A percentile compares a stretch with the other conserved stretches of the same genome.
phyloP scores from a whole-genome alignment of 2,888 invertebrate species.

The Andricus quercusramuli region DNA sequence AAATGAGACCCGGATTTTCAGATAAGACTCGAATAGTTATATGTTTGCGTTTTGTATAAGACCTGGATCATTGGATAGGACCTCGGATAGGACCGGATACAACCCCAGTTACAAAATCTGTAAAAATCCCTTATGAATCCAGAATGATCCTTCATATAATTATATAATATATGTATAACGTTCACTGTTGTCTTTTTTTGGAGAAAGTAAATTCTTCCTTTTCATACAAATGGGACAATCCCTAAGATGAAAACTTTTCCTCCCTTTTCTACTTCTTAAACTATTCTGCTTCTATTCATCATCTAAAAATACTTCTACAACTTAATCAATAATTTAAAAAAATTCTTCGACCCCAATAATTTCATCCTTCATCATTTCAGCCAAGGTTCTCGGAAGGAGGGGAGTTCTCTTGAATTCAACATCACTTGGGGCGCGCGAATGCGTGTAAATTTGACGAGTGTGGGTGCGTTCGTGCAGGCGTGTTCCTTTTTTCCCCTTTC shows the following conservation, averaged over 20 bases:
- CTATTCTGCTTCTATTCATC: neutral
- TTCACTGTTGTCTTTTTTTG: no score
- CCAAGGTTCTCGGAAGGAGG: neutral
- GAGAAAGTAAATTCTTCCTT: no score
- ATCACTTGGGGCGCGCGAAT: constrained; percentile 33
- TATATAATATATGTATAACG: no score
- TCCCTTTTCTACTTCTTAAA: neutral
- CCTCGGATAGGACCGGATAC: no score
- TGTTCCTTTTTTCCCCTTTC: constrained; percentile 19
- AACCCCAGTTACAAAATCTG: no score
- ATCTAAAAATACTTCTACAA: neutral
- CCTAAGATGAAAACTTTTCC: neutral
- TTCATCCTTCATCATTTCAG: neutral
- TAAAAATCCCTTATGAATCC: no score
- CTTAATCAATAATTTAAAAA: neutral
- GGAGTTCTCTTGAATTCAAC: neutral
- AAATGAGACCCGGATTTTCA: no score
- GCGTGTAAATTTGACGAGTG: constrained; percentile 18
- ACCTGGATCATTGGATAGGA: no score
- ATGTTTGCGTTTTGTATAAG: no score
- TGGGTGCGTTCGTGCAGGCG: constrained; percentile 47
- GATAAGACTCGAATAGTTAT: no score
- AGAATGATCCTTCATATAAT: no score
- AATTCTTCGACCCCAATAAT: neutral
- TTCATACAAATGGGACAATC: neutral